phyloP scores from a whole-genome alignment of 2,888 invertebrate species.

The Mimachlamys varia region DNA sequence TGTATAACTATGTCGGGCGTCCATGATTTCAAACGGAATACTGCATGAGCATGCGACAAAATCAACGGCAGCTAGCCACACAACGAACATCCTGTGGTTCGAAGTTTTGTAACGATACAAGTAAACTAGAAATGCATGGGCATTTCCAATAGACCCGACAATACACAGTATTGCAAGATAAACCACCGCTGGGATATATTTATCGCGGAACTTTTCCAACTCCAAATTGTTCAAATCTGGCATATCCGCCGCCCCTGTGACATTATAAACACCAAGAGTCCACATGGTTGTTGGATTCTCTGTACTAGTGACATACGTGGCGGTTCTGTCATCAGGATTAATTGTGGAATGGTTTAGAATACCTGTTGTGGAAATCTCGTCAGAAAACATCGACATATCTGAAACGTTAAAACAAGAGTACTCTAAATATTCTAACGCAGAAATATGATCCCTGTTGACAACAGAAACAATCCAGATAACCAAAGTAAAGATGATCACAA shows the following conservation, averaged over 20 bases:
- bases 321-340: background rate
- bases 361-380: background rate
- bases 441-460: too few relatives aligned
- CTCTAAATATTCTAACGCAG: background rate
- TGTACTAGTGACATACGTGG: background rate
- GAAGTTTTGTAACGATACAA: conserved; percentile 47
- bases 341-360: background rate
- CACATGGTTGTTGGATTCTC: background rate
- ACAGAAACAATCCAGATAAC: too few relatives aligned
- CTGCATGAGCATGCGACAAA: conserved; percentile 46
- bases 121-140: conserved; percentile 50
- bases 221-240: conserved; percentile 39
- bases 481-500: too few relatives aligned
- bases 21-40: conserved; percentile 53
- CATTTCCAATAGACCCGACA: conserved; percentile 51
- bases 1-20: conserved; percentile 49
- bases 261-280: background rate
- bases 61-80: conserved; percentile 51
- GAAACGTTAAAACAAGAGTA: background rate
- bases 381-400: background rate
- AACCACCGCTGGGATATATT: conserved; percentile 45
- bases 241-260: background rate
- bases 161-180: conserved; percentile 45
- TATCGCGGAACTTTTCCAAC: conserved; percentile 43
- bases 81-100: conserved; percentile 49